A percentile compares a stretch with the other conserved stretches of the same genome.
These are phyloP conservation scores for Neodon shergylaensis DNA, from an alignment of 2,113 vertebrate genomes.

Conservation along the genomic window DNA sequence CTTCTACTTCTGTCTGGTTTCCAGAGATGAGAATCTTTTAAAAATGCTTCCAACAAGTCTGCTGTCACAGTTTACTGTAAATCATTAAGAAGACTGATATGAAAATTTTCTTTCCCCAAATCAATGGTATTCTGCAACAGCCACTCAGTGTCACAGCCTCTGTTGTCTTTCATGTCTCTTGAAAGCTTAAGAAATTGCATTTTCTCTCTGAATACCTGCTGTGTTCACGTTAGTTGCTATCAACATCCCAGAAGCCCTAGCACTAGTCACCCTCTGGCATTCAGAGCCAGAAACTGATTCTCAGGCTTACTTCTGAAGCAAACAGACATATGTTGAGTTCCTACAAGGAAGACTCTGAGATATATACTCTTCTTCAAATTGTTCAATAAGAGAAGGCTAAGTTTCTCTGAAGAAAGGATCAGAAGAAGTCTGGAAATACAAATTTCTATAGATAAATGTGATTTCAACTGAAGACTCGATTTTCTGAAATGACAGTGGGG, in stretches of 20 bases:
- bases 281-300: background rate
- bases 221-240: background rate
- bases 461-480: background rate
- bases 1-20: background rate
- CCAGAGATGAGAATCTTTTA: constrained; percentile 19
- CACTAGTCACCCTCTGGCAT: background rate
- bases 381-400: background rate
- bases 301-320: constrained; percentile 5
- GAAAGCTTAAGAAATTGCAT: background rate
- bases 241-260: background rate
- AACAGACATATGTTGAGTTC: background rate
- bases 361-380: background rate
- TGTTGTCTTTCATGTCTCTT: background rate
- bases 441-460: background rate
- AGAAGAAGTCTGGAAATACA: background rate
- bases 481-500: background rate
- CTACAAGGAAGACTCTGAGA: background rate
- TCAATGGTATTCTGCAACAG: background rate
- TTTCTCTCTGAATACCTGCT: background rate
- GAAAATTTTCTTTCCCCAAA: constrained; percentile 59
- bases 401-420: background rate
- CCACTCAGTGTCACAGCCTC: constrained; percentile 19
- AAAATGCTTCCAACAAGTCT: background rate
- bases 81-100: constrained; percentile 31
- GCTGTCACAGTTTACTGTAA: constrained; percentile 23